Evolutionary conservation across 2,888 invertebrate species (phyloP), one percentile per base, ranked within the genome.

Genomic region (Lasioglossum malachurum): DNA sequence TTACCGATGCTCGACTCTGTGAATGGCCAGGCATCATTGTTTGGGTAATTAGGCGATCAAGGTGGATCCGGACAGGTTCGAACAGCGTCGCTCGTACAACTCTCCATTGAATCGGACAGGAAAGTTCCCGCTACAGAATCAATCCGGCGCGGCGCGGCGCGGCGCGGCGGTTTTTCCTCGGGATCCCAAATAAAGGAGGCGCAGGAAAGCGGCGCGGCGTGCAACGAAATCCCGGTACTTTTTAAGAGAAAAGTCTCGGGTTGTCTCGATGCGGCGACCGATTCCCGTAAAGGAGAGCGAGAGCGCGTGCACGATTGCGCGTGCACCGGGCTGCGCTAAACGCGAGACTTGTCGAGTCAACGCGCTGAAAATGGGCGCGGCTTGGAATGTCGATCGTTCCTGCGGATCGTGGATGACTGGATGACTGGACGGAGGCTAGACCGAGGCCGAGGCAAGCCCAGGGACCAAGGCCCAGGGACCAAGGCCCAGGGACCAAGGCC

Each of bases 341-440:
- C 91, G 91, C 92, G 90, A 94, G 92, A 92, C 93, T 92, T 86
- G 67, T 67, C 67, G 67, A 67, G 67, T 91, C 93, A 93, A 94
- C 92, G 93, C 89, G 92, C 92, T 90, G 88, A 90, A 92, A 94
- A 94, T 94, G 94, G 94, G 94, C 92, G 94, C 94, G 94, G 94
- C 94, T 90, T 83, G 94, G 94, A 94, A 94, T 94, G 94, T 93
- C 93, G 94, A 93, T 94, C 94, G 92, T 90, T 92, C 88, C 87
- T 64, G 60, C 14, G 64, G 64, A 64, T 16, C 16, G 88, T 93
- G 90, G 89, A 90, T 89, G 83, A 1, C 31, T 31, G 31, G 31
- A 31, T 31, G 31, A 31, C 31, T 31, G 31, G 31, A 69, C 46
- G 72, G 64, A 78, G 75, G 64, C 27, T 57, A 75, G 76, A 82